Conservation (phyloP, 2,113 vertebrate species). For the Mandrillus leucophaeus region DNA sequence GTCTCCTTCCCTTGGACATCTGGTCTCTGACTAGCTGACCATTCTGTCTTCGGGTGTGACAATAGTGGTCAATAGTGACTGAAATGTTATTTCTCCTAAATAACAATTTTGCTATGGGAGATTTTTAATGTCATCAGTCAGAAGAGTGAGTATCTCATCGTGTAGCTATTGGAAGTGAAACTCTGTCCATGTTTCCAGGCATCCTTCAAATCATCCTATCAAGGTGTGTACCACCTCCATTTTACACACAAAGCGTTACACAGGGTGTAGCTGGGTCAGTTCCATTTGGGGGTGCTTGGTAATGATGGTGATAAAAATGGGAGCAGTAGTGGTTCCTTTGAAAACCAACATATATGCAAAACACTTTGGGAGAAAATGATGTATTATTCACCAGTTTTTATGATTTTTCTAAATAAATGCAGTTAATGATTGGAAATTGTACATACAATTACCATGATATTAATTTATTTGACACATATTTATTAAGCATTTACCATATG, state of each 20-base stretch:
- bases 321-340: not conserved
- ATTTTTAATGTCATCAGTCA: not conserved
- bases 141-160: not conserved
- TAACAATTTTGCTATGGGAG: not conserved
- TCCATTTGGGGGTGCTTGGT: not conserved
- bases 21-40: not conserved
- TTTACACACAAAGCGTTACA: not conserved
- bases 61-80: not conserved
- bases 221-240: too few species aligned
- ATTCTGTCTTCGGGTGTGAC: not conserved
- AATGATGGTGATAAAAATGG: not conserved
- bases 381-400: slow-evolving; percentile 44
- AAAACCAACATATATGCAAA: slow-evolving; percentile 39
- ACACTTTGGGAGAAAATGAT: not conserved
- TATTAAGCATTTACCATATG: slow-evolving; percentile 65
- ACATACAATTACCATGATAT: slow-evolving; percentile 62
- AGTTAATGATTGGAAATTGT: slow-evolving; percentile 47
- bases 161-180: not conserved
- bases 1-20: not conserved
- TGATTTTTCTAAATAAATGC: slow-evolving; percentile 45
- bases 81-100: not conserved
- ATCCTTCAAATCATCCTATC: not conserved
- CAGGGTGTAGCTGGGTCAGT: not conserved
- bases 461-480: slow-evolving; percentile 68
- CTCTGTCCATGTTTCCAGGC: not conserved